Percentiles rank a stretch among this genome's conserved stretches.
phyloP scores from a whole-genome alignment of 2,888 invertebrate species.

The Agonopterix heracliana region DNA sequence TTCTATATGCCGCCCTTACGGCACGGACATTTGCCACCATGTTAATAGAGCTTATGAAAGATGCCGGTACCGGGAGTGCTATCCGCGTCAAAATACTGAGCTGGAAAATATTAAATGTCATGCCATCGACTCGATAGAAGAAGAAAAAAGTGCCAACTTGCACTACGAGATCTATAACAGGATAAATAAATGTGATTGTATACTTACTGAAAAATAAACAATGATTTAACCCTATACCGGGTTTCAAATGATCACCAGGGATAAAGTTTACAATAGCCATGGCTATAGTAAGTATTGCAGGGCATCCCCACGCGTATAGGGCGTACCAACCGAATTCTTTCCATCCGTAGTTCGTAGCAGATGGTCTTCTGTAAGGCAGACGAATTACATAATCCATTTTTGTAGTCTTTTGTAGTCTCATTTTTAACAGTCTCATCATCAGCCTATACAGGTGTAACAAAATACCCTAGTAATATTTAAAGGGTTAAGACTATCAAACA shows the following conservation, averaged over 20 bases:
- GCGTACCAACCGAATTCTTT: constrained; percentile 72
- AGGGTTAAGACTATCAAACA: neutral
- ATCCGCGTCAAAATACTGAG: too few relatives aligned
- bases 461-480: too few relatives aligned
- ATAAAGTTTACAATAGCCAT: constrained; percentile 71
- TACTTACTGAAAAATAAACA: constrained; percentile 81
- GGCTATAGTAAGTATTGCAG: constrained; percentile 65
- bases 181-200: too few relatives aligned
- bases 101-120: too few relatives aligned
- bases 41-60: too few relatives aligned
- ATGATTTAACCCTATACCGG: constrained; percentile 73
- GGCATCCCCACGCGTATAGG: constrained; percentile 76
- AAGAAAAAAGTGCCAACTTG: too few relatives aligned
- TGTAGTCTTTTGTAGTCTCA: neutral
- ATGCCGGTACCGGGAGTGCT: too few relatives aligned
- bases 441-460: neutral
- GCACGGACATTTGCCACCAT: too few relatives aligned
- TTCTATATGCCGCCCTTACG: too few relatives aligned
- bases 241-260: constrained; percentile 68
- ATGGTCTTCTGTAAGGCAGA: constrained; percentile 36
- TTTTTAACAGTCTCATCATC: neutral
- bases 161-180: too few relatives aligned
- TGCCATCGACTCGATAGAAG: too few relatives aligned
- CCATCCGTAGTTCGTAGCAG: constrained; percentile 70
- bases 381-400: neutral